phyloP scores from a whole-genome alignment of 1,140 invertebrate genomes.

The Campoletis sonorensis region DNA sequence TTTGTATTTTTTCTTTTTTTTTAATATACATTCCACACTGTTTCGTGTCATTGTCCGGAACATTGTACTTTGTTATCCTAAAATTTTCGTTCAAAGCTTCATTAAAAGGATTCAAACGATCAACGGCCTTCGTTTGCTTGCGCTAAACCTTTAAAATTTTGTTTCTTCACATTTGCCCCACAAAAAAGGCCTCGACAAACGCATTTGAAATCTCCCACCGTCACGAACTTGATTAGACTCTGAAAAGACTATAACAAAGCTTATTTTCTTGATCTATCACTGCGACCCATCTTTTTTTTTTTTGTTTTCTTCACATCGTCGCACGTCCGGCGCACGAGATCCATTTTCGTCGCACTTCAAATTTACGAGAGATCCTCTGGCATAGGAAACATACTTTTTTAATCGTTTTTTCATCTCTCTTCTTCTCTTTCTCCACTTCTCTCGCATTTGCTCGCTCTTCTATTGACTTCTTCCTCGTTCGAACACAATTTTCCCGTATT shows the following conservation, averaged over 20 bases:
- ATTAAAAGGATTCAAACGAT: conserved; percentile 29
- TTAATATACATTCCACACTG: not conserved
- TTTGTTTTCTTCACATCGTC: too few relatives aligned
- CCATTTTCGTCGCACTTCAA: not conserved
- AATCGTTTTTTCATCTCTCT: not conserved
- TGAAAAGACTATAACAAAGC: conserved; percentile 53
- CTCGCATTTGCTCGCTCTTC: not conserved
- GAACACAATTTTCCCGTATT: not conserved
- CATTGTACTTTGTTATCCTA: conserved; percentile 15
- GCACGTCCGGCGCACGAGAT: conserved; percentile 34
- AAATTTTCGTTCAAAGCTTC: conserved; percentile 23
- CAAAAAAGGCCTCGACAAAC: conserved; percentile 17
- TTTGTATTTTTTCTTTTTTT: conserved; percentile 13
- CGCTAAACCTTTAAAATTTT: conserved; percentile 11
- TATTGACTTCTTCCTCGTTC: conserved; percentile 30
- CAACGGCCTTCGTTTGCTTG: conserved; percentile 3
- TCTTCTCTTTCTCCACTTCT: not conserved
- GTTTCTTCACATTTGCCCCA: not conserved
- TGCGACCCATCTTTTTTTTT: not conserved
- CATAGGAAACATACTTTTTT: conserved; percentile 34
- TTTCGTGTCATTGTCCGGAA: conserved; percentile 21
- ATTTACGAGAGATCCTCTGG: conserved; percentile 21
- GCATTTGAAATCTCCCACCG: not conserved
- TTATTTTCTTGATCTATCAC: conserved; percentile 17
- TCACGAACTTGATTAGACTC: conserved; percentile 35